A percentile compares a stretch with the other conserved stretches of the same genome.
Conservation (phyloP, 2,113 vertebrate species). For the Gasterosteus nipponicus region DNA sequence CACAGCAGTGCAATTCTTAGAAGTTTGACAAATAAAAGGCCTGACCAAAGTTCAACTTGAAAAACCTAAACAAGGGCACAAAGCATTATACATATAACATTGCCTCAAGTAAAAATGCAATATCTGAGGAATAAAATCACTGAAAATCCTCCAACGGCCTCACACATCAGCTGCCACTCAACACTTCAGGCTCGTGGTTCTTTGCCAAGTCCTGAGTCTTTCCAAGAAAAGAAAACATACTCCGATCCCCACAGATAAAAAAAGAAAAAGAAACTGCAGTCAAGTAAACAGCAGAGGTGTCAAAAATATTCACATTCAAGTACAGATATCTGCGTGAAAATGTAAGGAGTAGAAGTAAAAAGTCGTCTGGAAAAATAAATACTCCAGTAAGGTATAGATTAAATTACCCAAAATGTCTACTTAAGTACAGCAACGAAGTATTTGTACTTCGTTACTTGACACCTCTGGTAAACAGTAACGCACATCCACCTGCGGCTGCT, state of each 20-base stretch:
- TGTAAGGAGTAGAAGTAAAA: too few species aligned
- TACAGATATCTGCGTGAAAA: too few species aligned
- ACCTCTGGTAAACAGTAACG: slow-evolving; percentile 37
- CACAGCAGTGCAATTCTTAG: background rate
- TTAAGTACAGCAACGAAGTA: too few species aligned
- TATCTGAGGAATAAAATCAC: slow-evolving; percentile 17
- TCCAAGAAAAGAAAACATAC: slow-evolving; percentile 52
- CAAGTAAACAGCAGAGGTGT: slow-evolving; percentile 38
- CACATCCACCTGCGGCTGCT: slow-evolving; percentile 40
- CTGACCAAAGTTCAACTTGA: slow-evolving; percentile 13
- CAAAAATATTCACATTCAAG: too few species aligned
- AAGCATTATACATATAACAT: slow-evolving; percentile 1
- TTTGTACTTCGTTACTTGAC: too few species aligned
- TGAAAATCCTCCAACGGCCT: background rate
- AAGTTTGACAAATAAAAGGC: background rate
- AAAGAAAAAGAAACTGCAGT: slow-evolving; percentile 20
- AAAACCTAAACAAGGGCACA: background rate
- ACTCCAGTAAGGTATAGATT: too few species aligned
- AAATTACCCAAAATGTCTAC: too few species aligned
- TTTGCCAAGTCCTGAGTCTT: slow-evolving; percentile 51
- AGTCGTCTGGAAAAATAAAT: too few species aligned
- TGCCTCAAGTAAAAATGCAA: slow-evolving; percentile 28
- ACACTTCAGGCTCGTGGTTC: slow-evolving; percentile 44
- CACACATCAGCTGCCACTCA: slow-evolving; percentile 33
- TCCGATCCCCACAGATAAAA: slow-evolving; percentile 52